Base-by-base conservation (phyloP, 1,140 invertebrate genomes). In the Melitaea cinxia region DNA sequence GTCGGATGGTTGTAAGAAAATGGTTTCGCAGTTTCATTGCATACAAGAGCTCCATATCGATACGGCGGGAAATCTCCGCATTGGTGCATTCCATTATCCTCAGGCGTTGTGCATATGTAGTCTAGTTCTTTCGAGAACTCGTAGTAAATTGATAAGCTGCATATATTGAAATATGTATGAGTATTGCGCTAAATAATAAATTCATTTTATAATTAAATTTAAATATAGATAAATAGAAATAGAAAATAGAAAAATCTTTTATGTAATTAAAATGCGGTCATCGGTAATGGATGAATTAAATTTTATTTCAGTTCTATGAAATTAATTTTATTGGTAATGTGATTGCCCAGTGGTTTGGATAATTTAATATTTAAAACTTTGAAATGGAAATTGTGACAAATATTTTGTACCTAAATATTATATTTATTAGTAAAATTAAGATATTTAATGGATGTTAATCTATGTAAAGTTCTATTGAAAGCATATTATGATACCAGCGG, bases 41-140 rank as follows among this genome's bases (percentile, higher is more conserved):
- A 97, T 47, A 93, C 91, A 30, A 94, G 89, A 1, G 94, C 93
- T 26, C 94, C 94, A 62, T 94, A 93, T 45, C 93, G 93, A 78
- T 94, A 96, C 0, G 95, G 95, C 1, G 98, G 98, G 42, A 99
- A 94, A 83, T 98, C 93, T 24, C 92, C 91, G 89, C 99, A 99
- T 26, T 93, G 92, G 88, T 99, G 98, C 96, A 99, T 98, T 2
- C 99, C 99, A 67, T 95, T 97, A 88, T 98, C 97, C 70, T 98
- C 97, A 4, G 95, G 94, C 75, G 95, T 94, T 49, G 97, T 98
- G 91, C 99, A 99, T 75, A 99, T 99, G 91, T 98, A 99, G 90
- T 99, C 98, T 91, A 97, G 94, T 77, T 98, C 97, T 83, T 96
- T 95, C 80, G 95, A 93, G 84, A 93, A 94, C 85, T 95, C 94